Evolutionary conservation across 2,797 vertebrate genomes (phyloP).

Genomic region (Tangara arthus): DNA sequence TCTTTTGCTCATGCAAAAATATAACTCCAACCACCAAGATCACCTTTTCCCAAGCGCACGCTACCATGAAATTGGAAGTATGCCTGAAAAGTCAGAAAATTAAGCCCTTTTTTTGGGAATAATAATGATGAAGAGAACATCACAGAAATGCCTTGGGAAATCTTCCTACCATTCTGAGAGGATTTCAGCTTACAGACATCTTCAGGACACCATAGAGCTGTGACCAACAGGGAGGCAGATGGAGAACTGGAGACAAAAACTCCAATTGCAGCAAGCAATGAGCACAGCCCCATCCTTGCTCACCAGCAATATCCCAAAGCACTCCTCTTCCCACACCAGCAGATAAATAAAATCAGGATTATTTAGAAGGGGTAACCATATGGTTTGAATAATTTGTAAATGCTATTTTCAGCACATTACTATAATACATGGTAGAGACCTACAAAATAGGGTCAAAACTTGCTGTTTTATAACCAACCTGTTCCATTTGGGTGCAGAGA

Average conservation of each 20-base stretch:
- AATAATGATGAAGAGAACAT: conserved; percentile 12
- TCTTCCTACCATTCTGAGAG: background rate
- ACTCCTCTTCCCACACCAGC: conserved; percentile 5
- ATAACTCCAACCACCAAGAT: background rate
- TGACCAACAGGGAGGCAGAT: conserved; percentile 22
- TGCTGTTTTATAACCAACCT: background rate
- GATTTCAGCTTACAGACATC: conserved; percentile 25
- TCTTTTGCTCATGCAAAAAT: background rate
- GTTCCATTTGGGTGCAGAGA: background rate
- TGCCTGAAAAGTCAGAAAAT: conserved; percentile 6
- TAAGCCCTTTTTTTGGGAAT: background rate
- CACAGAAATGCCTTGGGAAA: background rate
- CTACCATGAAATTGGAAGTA: background rate
- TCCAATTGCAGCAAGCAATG: background rate
- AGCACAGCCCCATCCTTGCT: background rate
- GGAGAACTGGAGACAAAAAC: background rate
- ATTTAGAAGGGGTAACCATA: conserved; percentile 14
- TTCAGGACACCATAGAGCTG: conserved; percentile 9
- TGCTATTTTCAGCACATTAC: background rate
- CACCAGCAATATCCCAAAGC: background rate
- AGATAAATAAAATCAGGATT: conserved; percentile 35
- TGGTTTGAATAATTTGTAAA: background rate
- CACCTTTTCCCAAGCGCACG: background rate
- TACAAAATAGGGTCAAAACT: background rate
- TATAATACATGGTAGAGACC: background rate